phyloP scores from a whole-genome alignment of 2,888 invertebrate genomes.

The Salpingus planirostris region DNA sequence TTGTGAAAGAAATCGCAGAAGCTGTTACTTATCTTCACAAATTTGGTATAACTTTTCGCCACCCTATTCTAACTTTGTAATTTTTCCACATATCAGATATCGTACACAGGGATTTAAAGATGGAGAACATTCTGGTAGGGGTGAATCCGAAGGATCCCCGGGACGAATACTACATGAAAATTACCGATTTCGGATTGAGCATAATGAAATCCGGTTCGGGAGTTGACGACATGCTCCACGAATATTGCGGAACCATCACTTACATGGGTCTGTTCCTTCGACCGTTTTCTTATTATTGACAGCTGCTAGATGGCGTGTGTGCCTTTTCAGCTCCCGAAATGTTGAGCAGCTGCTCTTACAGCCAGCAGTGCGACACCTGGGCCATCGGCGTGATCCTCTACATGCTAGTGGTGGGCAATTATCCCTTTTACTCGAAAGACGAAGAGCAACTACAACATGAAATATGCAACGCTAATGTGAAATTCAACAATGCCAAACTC shows the following conservation, averaged over 20 bases:
- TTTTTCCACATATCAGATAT: slow-evolving; percentile 35
- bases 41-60: too few relatives aligned
- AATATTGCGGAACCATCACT: slow-evolving; percentile 48
- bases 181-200: slow-evolving; percentile 51
- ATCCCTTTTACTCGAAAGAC: slow-evolving; percentile 34
- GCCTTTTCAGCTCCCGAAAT: slow-evolving; percentile 47
- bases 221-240: slow-evolving; percentile 46
- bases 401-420: slow-evolving; percentile 38
- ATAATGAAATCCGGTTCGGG: slow-evolving; percentile 43
- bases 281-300: not conserved
- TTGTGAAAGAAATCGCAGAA: slow-evolving; percentile 35
- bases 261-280: slow-evolving; percentile 44
- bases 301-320: not conserved
- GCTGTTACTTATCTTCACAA: slow-evolving; percentile 42
- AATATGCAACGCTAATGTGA: slow-evolving; percentile 34
- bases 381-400: slow-evolving; percentile 50
- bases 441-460: slow-evolving; percentile 30
- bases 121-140: slow-evolving; percentile 45
- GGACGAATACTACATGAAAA: slow-evolving; percentile 46
- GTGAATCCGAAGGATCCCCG: slow-evolving; percentile 41
- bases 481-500: slow-evolving; percentile 9
- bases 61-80: not conserved
- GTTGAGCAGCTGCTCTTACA: slow-evolving; percentile 44
- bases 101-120: slow-evolving; percentile 44
- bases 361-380: slow-evolving; percentile 53